Percentiles rank a stretch among this genome's conserved stretches.
Evolutionary conservation across 2,797 vertebrate species (phyloP).

Genomic region (Clarias laeviceps): DNA sequence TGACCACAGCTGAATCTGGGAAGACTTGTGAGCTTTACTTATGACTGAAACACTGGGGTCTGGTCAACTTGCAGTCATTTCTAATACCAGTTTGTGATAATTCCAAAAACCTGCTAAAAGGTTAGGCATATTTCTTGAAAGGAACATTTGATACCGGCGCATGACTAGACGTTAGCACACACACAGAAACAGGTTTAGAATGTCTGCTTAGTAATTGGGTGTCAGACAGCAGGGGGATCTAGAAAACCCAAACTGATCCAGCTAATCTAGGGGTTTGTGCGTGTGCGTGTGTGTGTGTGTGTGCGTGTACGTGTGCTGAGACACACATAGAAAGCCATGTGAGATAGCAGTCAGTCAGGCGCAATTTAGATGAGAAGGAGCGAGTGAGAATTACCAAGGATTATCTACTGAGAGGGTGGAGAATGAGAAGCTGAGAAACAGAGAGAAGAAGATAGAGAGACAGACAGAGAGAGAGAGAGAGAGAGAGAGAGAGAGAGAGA

Average conservation of each 20-base stretch:
- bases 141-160: constrained; percentile 16
- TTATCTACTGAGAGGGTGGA: constrained; percentile 64
- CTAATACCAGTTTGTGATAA: background rate
- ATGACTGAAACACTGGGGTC: constrained; percentile 5
- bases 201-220: constrained; percentile 46
- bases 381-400: constrained; percentile 73
- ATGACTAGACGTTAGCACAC: background rate
- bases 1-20: background rate
- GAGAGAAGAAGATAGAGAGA: background rate
- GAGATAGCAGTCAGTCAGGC: constrained; percentile 68
- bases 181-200: constrained; percentile 37
- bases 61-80: background rate
- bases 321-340: constrained; percentile 55
- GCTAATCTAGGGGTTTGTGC: constrained; percentile 65
- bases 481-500: too few species aligned
- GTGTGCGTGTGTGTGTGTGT: constrained; percentile 21
- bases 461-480: background rate
- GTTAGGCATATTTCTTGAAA: constrained; percentile 7
- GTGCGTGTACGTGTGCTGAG: background rate
- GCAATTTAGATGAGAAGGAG: constrained; percentile 71
- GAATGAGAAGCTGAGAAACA: constrained; percentile 53
- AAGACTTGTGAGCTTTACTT: background rate
- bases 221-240: constrained; percentile 57
- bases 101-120: constrained; percentile 8
- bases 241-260: constrained; percentile 72